Conservation (phyloP, 35 echinoderm and acorn worm species). For the Nesometra sesokonis region DNA sequence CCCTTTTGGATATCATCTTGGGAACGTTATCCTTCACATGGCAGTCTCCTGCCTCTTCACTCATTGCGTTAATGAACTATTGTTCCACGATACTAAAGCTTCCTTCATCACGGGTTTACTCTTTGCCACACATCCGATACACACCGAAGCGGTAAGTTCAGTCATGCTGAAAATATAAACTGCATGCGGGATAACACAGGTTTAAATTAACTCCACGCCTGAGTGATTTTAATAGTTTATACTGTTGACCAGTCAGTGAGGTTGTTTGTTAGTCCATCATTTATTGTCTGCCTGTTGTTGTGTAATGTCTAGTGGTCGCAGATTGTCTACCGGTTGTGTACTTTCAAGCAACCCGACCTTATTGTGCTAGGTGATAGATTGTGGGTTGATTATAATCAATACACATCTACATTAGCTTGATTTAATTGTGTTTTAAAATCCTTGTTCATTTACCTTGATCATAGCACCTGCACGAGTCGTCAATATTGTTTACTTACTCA, state of each 20-base stretch:
- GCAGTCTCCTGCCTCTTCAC: slow-evolving; percentile 37
- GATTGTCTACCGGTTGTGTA: not conserved
- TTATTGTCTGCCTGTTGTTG: no score
- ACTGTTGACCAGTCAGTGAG: not conserved
- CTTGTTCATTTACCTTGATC: not conserved
- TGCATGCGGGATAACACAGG: not conserved
- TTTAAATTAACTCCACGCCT: not conserved
- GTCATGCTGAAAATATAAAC: not conserved
- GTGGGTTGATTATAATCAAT: not conserved
- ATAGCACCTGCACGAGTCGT: not conserved
- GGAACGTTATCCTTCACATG: slow-evolving; percentile 60
- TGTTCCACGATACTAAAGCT: slow-evolving; percentile 41
- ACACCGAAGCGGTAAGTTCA: slow-evolving; percentile 84
- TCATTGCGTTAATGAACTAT: slow-evolving; percentile 12
- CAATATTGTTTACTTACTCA: not conserved
- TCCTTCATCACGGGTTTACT: slow-evolving; percentile 45
- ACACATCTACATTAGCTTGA: not conserved
- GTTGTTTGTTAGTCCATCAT: not conserved
- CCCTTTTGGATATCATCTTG: slow-evolving; percentile 51
- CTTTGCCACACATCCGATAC: slow-evolving; percentile 78
- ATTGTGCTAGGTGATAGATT: no score
- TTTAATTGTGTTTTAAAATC: not conserved
- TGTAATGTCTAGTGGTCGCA: no score
- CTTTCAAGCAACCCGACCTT: no score
- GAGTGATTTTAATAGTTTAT: not conserved